Evolutionary conservation across 1,140 invertebrate species (phyloP).

Genomic region (Dryas iulia): DNA sequence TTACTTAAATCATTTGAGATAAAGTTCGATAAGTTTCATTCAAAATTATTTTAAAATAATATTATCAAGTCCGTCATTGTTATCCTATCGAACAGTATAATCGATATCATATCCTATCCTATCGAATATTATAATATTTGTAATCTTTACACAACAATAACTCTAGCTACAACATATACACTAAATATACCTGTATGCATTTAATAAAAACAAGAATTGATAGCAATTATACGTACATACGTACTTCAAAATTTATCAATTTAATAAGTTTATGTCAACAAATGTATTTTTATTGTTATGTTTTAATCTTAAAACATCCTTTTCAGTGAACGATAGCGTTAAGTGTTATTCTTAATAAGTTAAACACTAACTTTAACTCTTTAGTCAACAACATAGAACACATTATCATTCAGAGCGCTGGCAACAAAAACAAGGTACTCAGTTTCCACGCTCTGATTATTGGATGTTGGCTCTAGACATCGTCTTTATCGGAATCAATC

Average conservation of each 20-base stretch:
- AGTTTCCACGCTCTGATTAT: conserved; percentile 79
- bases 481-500: conserved; percentile 75
- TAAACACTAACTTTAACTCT: conserved; percentile 17
- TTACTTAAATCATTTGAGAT: neutral
- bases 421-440: conserved; percentile 65
- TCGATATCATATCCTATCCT: conserved; percentile 22
- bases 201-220: neutral
- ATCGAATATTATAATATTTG: conserved; percentile 17
- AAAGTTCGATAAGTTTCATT: conserved; percentile 16
- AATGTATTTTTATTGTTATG: conserved; percentile 11
- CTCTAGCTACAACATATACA: neutral
- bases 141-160: conserved; percentile 16
- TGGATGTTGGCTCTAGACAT: conserved; percentile 79
- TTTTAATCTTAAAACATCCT: conserved; percentile 39
- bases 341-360: conserved; percentile 37
- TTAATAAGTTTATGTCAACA: neutral
- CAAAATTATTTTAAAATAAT: conserved; percentile 19
- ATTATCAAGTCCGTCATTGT: conserved; percentile 3
- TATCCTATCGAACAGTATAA: conserved; percentile 3
- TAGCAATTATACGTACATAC: neutral
- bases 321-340: conserved; percentile 50
- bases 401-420: conserved; percentile 40
- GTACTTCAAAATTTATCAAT: neutral
- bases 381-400: conserved; percentile 29
- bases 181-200: neutral